These are phyloP conservation scores for Sepioteuthis lessoniana DNA, from an alignment of 2,888 invertebrate species.

Conservation along the genomic window DNA sequence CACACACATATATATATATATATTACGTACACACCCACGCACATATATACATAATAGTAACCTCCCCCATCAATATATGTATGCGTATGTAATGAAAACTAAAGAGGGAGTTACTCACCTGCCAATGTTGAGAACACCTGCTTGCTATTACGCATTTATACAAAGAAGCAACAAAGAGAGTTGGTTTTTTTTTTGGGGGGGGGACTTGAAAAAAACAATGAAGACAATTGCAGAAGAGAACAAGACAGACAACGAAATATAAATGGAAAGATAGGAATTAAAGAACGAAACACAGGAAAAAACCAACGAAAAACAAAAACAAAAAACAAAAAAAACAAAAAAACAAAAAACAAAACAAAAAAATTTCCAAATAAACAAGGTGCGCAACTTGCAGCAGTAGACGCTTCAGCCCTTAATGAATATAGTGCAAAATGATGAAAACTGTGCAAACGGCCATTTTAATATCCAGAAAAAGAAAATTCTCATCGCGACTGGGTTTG, in stretches of 20 bases:
- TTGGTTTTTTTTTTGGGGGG: neutral
- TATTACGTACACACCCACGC: too few species aligned
- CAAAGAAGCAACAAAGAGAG: neutral
- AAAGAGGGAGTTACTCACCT: neutral
- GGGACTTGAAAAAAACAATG: neutral
- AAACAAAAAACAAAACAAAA: neutral
- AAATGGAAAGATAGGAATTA: too few species aligned
- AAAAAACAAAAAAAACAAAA: neutral
- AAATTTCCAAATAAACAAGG: neutral
- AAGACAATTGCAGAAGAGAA: neutral
- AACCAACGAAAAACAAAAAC: too few species aligned
- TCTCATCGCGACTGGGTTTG: neutral
- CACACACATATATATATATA: too few species aligned
- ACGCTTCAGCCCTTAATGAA: neutral
- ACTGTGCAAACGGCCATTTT: neutral
- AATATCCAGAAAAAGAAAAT: neutral
- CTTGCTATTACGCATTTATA: neutral
- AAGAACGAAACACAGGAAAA: too few species aligned
- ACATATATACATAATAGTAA: too few species aligned
- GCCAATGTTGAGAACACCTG: slow-evolving; percentile 6
- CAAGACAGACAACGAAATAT: neutral
- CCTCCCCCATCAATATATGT: neutral
- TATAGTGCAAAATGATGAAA: neutral
- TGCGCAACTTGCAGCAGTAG: neutral
- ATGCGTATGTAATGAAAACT: neutral